These are phyloP conservation scores for Maconellicoccus hirsutus DNA, from an alignment of 1,140 invertebrate species.

Conservation along the genomic window DNA sequence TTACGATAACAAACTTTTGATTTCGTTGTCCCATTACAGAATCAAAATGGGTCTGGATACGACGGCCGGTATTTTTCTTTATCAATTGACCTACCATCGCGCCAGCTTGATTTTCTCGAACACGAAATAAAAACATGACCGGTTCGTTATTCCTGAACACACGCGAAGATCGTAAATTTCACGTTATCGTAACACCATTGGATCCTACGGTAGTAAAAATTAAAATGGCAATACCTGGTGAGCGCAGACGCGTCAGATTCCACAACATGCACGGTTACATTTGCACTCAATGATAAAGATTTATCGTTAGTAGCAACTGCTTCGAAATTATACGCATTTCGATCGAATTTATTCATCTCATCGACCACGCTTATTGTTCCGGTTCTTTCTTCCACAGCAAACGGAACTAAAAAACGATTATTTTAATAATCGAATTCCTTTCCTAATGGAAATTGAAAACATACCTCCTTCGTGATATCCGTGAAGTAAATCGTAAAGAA, in stretches of 20 bases:
- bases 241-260: conserved; percentile 51
- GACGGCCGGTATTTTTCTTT: conserved; percentile 29
- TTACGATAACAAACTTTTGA: conserved; percentile 58
- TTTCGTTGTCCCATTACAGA: conserved; percentile 33
- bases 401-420: conserved; percentile 51
- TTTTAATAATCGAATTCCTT: too few species aligned
- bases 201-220: neutral
- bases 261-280: conserved; percentile 70
- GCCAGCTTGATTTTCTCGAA: conserved; percentile 63
- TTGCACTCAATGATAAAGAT: conserved; percentile 56
- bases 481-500: conserved; percentile 65
- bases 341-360: conserved; percentile 53
- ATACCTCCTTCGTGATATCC: conserved; percentile 67
- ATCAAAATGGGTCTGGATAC: conserved; percentile 16
- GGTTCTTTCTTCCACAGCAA: conserved; percentile 75
- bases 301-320: conserved; percentile 58
- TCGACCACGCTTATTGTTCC: conserved; percentile 77
- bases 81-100: conserved; percentile 59
- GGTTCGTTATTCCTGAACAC: conserved; percentile 36
- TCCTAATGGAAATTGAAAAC: neutral
- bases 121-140: conserved; percentile 57
- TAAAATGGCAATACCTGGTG: conserved; percentile 49
- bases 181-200: neutral
- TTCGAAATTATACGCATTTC: conserved; percentile 63
- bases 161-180: neutral